Evolutionary conservation across 2,888 invertebrate species (phyloP).

Genomic region (Tanypteryx hageni): DNA sequence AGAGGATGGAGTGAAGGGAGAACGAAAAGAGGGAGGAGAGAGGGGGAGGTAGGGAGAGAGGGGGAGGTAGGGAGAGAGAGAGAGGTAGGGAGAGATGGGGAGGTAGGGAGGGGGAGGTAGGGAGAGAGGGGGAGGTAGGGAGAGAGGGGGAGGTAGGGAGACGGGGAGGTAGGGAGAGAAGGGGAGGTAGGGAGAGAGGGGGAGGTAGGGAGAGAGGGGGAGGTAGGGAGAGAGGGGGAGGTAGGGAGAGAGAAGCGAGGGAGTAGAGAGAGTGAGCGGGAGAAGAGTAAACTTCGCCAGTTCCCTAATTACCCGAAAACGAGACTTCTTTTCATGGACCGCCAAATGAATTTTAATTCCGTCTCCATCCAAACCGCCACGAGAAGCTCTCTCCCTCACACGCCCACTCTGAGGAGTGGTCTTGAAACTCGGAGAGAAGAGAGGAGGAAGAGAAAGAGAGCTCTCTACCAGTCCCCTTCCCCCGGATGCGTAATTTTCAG

Average conservation of each 20-base stretch:
- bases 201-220: constrained; percentile 27
- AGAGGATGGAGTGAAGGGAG: neutral
- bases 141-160: constrained; percentile 21
- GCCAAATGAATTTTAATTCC: constrained; percentile 17
- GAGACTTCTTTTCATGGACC: constrained; percentile 33
- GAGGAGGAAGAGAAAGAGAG: neutral
- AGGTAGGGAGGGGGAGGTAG: neutral
- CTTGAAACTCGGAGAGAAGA: neutral
- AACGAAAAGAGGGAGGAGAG: constrained; percentile 2
- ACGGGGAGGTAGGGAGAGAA: neutral
- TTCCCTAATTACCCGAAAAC: constrained; percentile 44
- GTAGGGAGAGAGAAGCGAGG: neutral
- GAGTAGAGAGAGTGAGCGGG: neutral
- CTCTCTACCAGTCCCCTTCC: neutral
- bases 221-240: neutral
- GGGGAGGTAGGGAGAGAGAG: constrained; percentile 32
- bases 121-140: neutral
- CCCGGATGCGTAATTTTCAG: constrained; percentile 43
- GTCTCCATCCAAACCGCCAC: neutral
- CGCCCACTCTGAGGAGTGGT: neutral
- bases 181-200: neutral
- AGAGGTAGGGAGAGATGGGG: neutral
- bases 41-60: neutral
- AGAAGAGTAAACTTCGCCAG: neutral
- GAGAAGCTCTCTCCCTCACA: neutral